Base-by-base conservation (phyloP, 1,140 invertebrate genomes). In the Sitophilus oryzae region DNA sequence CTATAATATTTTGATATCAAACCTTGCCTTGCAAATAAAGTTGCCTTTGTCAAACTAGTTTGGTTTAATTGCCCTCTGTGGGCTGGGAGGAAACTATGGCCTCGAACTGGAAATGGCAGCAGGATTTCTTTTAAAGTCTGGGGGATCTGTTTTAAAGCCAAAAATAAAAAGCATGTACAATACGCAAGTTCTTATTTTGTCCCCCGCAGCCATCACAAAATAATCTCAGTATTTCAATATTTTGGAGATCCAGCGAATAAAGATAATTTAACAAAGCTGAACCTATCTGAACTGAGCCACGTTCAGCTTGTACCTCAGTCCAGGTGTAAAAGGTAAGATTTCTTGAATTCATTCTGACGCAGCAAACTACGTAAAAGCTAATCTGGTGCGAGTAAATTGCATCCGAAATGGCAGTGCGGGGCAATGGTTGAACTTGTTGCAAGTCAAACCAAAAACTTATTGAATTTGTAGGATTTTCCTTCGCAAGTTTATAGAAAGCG, bases 81-180 rank as follows among this genome's bases (percentile, higher is more conserved):
- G n/a, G n/a, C n/a, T n/a, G 65, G 62, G 30, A 71, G 23, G 46
- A 61, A 68, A 22, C 54, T 59, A 47, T 68, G 65, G 18, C 66
- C 68, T 41, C 67, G 22, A 10, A 67, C 62, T 34, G 65, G 67
- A 56, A 61, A 70, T n/a, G 45, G 55, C 40, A 59, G 20, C 18
- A 45, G 15, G 16, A 67, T 64, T 52, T 61, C 36, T 45, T 36
- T 44, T 11, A 66, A n/a, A 30, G 19, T 51, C 38, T 52, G 15
- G 59, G 43, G 22, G 52, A 55, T 16, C 48, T 30, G 16, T 56
- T 56, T 45, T 60, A 21, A 3, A 67, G 30, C 48, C 52, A 64
- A 42, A 58, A 59, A n/a, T 64, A 47, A 14, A 62, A 38, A 6
- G 36, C 46, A 30, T 60, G 49, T 15, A 66, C 42, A n/a, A 66